Base-by-base conservation (phyloP, 2,797 vertebrate species). In the Odontamblyopus rebecca region DNA sequence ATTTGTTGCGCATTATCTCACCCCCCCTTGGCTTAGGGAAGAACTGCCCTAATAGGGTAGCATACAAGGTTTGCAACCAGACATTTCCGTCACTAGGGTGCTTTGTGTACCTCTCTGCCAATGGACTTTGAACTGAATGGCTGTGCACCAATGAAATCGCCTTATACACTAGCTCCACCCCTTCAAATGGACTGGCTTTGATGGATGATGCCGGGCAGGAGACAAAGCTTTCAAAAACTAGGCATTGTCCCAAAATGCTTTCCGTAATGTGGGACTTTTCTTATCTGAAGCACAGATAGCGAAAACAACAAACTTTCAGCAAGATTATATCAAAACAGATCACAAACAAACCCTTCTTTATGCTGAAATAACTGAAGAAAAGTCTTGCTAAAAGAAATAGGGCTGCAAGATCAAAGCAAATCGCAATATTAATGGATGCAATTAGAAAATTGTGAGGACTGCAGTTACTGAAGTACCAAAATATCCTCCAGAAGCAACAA, bases 11-110 rank as follows among this genome's bases (percentile, higher is more conserved):
- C 83, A 89, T 97, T 93, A 97, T 98, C 95, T 96, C 95, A 85
- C 97, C 96, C 90, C 96, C 97, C 77, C 95, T 97, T 94, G 97
- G 96, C 95, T 96, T 98, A 96, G 97, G 97, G 86, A 97, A 96
- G 96, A 97, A 95, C 94, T 98, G 96, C 94, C 97, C 96, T 93
- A 95, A 95, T 95, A 96, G 96, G 95, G 95, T 98, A 95, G 97
- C 97, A 89, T 97, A 96, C 95, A 98, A 98, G 97, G 97, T 97
- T 97, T 96, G 97, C 94, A 95, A 93, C 90, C 86, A 92, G 91
- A 92, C 89, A 90, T 90, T 90, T 90, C 88, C 82, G 81, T 91
- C 89, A 92, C 86, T 82, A 84, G 89, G 87, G 90, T 92, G 89
- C 91, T 91, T 91, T 94, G 87, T 89, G 90, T 91, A 80, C 75